Base-by-base conservation (phyloP, 2,797 vertebrate species). In the Acipenser oxyrinchus region DNA sequence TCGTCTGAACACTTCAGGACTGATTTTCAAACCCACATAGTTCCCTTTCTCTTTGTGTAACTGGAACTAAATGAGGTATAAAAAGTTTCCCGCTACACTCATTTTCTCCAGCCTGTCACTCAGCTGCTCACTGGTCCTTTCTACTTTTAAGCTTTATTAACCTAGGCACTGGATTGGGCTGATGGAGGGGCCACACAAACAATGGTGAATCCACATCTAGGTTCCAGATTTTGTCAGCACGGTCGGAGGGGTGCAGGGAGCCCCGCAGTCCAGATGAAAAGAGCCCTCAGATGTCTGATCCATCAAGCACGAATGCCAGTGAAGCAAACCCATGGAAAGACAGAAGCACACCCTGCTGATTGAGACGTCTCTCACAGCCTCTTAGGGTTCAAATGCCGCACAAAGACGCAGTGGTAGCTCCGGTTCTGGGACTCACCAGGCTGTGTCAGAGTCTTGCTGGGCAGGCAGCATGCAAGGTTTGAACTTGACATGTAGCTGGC, bases 111-210 rank as follows among this genome's bases (percentile, higher is more conserved):
- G 71, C 82, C 83, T 90, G 90, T 90, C 90, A 91, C 87, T 92
- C 90, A 90, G 84, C 79, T 85, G 85, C 81, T 85, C 84, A 87
- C 83, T 77, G 57, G 87, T 82, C 84, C 88, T 87, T 90, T 88
- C 83, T 87, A 87, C 84, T 89, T 66, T 89, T 90, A 87, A 89
- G 87, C 87, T 88, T 89, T 90, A 90, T 90, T 91, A 90, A 90
- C 87, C 90, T 89, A 84, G 86, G 84, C 81, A 80, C 82, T 89
- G 87, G 86, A 84, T 88, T 83, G 84, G 84, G 82, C 87, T 87
- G 88, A 84, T 83, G 86, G 88, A 84, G 84, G 88, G 83, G 84
- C 82, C 81, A 73, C 66, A 77, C 74, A 78, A 84, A 92, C 88
- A 92, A 92, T 90, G 83, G 82, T 76, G 78, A 84, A 78, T 77